Conservation (phyloP, 1,140 invertebrate species). For the Dermatophagoides farinae region DNA sequence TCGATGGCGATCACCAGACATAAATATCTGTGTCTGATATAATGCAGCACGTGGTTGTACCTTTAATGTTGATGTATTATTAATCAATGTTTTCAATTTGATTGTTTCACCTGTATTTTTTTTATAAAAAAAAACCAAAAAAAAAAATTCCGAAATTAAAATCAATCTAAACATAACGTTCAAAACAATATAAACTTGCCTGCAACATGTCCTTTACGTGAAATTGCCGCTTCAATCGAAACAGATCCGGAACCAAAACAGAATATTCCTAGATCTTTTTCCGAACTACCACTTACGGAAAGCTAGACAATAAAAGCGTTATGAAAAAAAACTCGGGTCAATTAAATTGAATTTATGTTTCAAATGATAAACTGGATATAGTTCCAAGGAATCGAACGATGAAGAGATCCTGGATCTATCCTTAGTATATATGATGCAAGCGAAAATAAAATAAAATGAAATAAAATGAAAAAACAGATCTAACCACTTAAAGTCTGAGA, state of each 20-base stretch:
- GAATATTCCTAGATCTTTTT: slow-evolving; percentile 7
- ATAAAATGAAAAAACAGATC: no score
- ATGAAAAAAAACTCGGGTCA: not conserved
- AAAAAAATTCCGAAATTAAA: not conserved
- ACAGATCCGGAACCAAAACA: slow-evolving; percentile 8
- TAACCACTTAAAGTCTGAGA: no score
- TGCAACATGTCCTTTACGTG: slow-evolving; percentile 1
- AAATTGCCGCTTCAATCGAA: not conserved
- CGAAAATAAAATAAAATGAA: no score
- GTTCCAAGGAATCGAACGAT: no score
- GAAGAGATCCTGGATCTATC: no score
- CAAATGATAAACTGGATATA: no score
- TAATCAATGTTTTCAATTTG: not conserved
- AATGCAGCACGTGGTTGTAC: slow-evolving; percentile 7
- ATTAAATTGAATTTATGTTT: no score
- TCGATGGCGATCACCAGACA: not conserved
- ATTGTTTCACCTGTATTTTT: not conserved
- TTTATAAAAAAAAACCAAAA: not conserved
- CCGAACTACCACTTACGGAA: slow-evolving; percentile 6
- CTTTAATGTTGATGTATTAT: slow-evolving; percentile 1
- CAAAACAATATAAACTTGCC: not conserved
- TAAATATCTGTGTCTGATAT: slow-evolving; percentile 10
- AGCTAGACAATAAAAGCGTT: no score
- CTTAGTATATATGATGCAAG: no score
- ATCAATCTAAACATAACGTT: no score